Conservation (phyloP, 2,113 vertebrate species). For the Solea solea region DNA sequence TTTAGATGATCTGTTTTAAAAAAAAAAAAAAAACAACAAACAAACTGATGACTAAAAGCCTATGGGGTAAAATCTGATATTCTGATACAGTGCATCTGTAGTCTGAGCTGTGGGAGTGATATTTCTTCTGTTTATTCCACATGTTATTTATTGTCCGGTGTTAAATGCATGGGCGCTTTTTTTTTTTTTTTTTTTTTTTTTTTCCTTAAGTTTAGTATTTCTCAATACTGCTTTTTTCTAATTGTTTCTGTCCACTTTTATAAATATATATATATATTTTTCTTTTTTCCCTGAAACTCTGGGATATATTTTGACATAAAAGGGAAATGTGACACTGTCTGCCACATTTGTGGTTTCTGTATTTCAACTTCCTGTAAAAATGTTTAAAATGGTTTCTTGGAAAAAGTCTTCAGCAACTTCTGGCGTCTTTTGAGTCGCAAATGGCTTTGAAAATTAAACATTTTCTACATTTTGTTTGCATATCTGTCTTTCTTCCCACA, state of each 20-base stretch:
- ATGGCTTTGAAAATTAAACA: conserved; percentile 68
- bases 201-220: conserved; percentile 22
- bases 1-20: conserved; percentile 35
- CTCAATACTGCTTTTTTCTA: background rate
- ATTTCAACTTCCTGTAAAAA: conserved; percentile 25
- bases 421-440: conserved; percentile 41
- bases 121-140: conserved; percentile 55
- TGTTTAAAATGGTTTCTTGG: conserved; percentile 30
- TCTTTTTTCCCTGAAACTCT: conserved; percentile 27
- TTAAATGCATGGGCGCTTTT: conserved; percentile 36
- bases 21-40: too few species aligned
- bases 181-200: background rate
- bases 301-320: conserved; percentile 21
- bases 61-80: conserved; percentile 2
- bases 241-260: too few species aligned
- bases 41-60: background rate
- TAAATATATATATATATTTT: background rate
- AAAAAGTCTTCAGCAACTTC: conserved; percentile 19
- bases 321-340: conserved; percentile 33
- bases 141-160: conserved; percentile 70
- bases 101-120: conserved; percentile 17
- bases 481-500: background rate
- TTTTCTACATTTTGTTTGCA: conserved; percentile 16
- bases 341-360: conserved; percentile 28
- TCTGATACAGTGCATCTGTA: conserved; percentile 39